phyloP scores from a whole-genome alignment of 2,113 vertebrate genomes.

The Peromyscus polionotus region DNA sequence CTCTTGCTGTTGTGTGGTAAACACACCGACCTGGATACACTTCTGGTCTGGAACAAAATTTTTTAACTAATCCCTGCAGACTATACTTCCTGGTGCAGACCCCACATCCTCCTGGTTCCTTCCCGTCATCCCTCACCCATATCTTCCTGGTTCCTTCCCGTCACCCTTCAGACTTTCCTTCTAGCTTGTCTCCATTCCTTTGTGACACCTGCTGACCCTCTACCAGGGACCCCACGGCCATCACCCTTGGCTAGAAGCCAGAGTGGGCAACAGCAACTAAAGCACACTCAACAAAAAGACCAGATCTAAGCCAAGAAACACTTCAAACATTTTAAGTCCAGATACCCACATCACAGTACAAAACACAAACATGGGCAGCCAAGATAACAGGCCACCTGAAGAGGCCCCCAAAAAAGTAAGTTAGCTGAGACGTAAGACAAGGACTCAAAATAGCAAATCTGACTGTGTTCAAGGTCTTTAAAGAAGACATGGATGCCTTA shows the following conservation, averaged over 20 bases:
- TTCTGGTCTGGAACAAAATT: conserved; percentile 87
- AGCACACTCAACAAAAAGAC: neutral
- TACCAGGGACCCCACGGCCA: neutral
- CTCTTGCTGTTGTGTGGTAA: conserved; percentile 86
- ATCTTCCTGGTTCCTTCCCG: neutral
- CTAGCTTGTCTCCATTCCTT: neutral
- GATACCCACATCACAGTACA: neutral
- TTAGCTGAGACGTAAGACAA: neutral
- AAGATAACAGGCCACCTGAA: neutral
- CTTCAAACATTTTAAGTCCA: neutral
- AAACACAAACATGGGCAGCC: neutral
- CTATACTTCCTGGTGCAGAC: neutral
- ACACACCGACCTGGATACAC: conserved; percentile 86
- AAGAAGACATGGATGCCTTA: neutral
- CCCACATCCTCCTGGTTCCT: neutral
- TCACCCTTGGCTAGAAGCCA: neutral
- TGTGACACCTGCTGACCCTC: neutral
- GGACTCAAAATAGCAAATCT: neutral
- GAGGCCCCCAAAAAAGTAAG: neutral
- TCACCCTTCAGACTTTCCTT: neutral
- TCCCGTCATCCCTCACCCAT: neutral
- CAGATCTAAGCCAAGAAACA: neutral
- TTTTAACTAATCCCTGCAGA: conserved; percentile 80
- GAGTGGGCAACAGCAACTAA: neutral
- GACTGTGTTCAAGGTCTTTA: neutral